Base-by-base conservation (phyloP, 2,797 vertebrate species). In the Echiichthys vipera region DNA sequence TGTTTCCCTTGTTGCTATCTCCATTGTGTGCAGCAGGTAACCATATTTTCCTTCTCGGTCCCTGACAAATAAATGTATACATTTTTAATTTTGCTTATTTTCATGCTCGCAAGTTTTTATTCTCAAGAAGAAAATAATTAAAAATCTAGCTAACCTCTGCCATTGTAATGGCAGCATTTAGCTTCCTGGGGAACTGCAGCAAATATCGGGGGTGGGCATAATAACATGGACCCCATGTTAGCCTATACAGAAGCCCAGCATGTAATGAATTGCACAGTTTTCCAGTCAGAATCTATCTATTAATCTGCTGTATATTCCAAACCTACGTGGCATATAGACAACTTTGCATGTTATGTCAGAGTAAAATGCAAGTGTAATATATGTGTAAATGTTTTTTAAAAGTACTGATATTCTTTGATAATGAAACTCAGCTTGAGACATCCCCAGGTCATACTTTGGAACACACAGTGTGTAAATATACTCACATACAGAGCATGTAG, bases 11-110 rank as follows among this genome's bases (percentile, higher is more conserved):
- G 97, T 99, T 82, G 98, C 97, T 46, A 98, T 99, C 90, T 98
- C 97, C 66, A 97, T 99, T 0, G 97, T 99, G 68, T 99, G 98
- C 90, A 99, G 97, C 95, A 98, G 98, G 98, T 99, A 93, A 84
- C 46, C 55, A 75, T 42, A 20, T 24, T 71, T 73, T 36, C 18
- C 13, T 58, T 54, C 25, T 30, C 40, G 65, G 1, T 42, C 3
- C 8, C 11, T 10, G 34, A 67, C 32, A 58, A 58, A 70, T 63
- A 30, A 24, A 66, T n/a, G 30, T 47, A 32, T 1, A n/a, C 15
- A 36, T 34, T 3, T 24, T 3, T 10, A 20, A 37, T 27, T 32
- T 10, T 10, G 7, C 22, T 62, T 20, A 1, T 50, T 49, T 39
- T 50, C 7, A 37, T 36, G 22, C 12, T 54, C 2, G 25, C 2